Percentiles rank a stretch among this genome's conserved stretches.
These are phyloP conservation scores for Sphaeramia orbicularis DNA, from an alignment of 2,797 vertebrate genomes.

Conservation along the genomic window DNA sequence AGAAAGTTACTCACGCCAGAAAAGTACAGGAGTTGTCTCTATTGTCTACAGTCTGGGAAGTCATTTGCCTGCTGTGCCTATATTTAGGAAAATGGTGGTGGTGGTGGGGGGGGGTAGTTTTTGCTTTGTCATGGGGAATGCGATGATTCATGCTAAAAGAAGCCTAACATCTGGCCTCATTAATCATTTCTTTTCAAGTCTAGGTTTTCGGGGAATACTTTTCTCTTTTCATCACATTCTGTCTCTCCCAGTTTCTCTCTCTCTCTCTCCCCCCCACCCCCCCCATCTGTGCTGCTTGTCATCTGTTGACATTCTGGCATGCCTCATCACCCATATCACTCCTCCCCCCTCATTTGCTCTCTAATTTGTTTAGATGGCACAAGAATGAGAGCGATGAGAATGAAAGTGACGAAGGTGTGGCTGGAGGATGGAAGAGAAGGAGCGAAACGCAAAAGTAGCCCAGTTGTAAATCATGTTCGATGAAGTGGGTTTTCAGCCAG, in stretches of 20 bases:
- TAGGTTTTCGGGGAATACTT: slow-evolving; percentile 62
- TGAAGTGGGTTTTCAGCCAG: slow-evolving; percentile 43
- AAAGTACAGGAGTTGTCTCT: slow-evolving; percentile 43
- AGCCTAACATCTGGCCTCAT: slow-evolving; percentile 79
- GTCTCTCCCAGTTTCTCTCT: not conserved
- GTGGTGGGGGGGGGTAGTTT: slow-evolving; percentile 52
- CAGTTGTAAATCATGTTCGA: slow-evolving; percentile 63
- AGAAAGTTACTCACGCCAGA: slow-evolving; percentile 46
- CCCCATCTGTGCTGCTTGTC: slow-evolving; percentile 54
- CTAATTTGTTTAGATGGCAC: slow-evolving; percentile 74
- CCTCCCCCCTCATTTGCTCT: slow-evolving; percentile 73
- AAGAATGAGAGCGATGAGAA: slow-evolving; percentile 31
- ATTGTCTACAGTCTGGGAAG: slow-evolving; percentile 48
- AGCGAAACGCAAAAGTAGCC: not conserved
- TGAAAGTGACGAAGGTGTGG: slow-evolving; percentile 37
- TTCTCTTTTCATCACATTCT: slow-evolving; percentile 54
- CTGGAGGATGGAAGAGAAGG: slow-evolving; percentile 5
- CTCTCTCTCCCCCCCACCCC: not conserved
- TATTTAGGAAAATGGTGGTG: slow-evolving; percentile 44
- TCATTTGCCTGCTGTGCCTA: slow-evolving; percentile 50
- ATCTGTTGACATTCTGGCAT: slow-evolving; percentile 68
- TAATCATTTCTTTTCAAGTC: slow-evolving; percentile 76
- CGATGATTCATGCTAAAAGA: slow-evolving; percentile 72
- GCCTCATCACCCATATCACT: slow-evolving; percentile 70
- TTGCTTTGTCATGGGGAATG: slow-evolving; percentile 73